Evolutionary conservation across 2,113 vertebrate species (phyloP).

Genomic region (Equus quagga): DNA sequence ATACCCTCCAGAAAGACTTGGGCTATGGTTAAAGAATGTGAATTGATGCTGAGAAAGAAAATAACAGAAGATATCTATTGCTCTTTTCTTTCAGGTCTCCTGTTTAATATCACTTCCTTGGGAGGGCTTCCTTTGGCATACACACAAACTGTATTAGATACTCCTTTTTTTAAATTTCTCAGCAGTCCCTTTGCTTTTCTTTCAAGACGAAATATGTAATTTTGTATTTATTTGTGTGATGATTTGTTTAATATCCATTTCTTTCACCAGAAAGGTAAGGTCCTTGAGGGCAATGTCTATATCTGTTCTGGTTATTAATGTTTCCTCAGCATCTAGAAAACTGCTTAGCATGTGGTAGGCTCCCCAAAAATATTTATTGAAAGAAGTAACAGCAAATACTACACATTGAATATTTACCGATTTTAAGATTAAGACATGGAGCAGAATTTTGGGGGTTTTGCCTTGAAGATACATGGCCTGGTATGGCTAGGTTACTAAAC

Average conservation of each 20-base stretch:
- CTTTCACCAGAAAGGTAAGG: not conserved
- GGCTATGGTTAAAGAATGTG: not conserved
- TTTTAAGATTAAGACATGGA: not conserved
- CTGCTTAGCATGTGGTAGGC: not conserved
- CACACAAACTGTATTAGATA: not conserved
- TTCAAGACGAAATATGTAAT: not conserved
- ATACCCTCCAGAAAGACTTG: not conserved
- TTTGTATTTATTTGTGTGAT: not conserved
- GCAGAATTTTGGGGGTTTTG: not conserved
- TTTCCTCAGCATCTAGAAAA: slow-evolving; percentile 1
- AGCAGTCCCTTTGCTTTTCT: not conserved
- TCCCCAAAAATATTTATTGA: not conserved
- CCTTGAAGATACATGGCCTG: not conserved
- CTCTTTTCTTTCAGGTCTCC: not conserved
- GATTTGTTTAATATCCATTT: not conserved
- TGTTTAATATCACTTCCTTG: not conserved
- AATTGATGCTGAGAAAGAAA: not conserved
- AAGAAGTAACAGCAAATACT: not conserved
- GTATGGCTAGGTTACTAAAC: not conserved
- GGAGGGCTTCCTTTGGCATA: not conserved
- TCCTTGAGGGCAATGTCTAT: not conserved
- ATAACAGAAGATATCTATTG: not conserved
- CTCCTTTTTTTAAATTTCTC: not conserved
- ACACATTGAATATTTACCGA: not conserved
- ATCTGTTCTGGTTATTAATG: not conserved